phyloP scores from a whole-genome alignment of 2,888 invertebrate species.

The Drosophila parthenogenetica region DNA sequence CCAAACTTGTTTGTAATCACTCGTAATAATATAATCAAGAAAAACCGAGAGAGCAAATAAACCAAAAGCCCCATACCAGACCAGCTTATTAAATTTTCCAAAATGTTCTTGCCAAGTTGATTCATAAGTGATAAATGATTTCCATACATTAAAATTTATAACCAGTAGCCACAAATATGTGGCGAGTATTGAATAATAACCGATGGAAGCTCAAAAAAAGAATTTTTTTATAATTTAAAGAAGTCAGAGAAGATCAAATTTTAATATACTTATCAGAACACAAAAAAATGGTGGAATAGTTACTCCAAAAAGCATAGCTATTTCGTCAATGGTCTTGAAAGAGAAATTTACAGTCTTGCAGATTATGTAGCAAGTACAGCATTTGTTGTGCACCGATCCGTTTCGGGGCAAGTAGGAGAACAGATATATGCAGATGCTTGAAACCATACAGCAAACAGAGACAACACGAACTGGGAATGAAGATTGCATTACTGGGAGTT shows the following conservation, averaged over 20 bases:
- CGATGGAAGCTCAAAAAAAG: neutral
- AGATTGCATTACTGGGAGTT: no score
- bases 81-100: conserved; percentile 7
- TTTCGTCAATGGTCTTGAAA: conserved; percentile 1
- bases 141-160: conserved; percentile 23
- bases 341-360: conserved; percentile 11
- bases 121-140: conserved; percentile 5
- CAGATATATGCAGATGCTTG: conserved; percentile 5
- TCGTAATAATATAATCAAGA: neutral
- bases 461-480: neutral
- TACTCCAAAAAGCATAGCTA: neutral
- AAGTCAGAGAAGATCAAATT: neutral
- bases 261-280: neutral
- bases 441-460: conserved; percentile 12
- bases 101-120: neutral
- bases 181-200: neutral
- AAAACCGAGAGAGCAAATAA: neutral
- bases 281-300: neutral
- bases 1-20: conserved; percentile 1
- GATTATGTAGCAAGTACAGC: conserved; percentile 15
- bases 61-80: neutral
- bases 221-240: neutral
- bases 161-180: conserved; percentile 17
- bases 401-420: conserved; percentile 8
- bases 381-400: conserved; percentile 16